Base-by-base conservation (phyloP, 1,140 invertebrate species). In the Zeugodacus cucurbitae region DNA sequence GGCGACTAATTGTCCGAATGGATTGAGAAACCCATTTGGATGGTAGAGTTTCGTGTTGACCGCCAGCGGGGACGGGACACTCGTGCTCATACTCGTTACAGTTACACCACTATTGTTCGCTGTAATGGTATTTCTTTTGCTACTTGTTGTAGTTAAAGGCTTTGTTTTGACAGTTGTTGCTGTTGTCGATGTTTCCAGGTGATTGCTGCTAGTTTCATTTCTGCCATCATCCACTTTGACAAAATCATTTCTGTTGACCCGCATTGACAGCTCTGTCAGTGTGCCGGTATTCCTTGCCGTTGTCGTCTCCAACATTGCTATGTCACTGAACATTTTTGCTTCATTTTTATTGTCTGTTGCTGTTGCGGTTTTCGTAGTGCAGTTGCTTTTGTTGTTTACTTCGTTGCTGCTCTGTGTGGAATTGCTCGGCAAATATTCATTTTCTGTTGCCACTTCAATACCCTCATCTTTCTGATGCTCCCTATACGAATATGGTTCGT, bases 1-100 rank as follows among this genome's bases (percentile, higher is more conserved):
- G 26, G 85, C 58, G 44, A 32, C 70, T 54, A 88, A 82, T 78
- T 74, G 87, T 57, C 67, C 87, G 70, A 88, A 88, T 34, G 87
- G 87, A 62, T 88, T 88, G 20, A 82, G 41, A 29, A 88, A 88
- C 11, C 37, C 54, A 59, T 57, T 86, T 11, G 78, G 5, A 7
- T 34, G 32, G 6, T 59, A 58, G 14, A 86, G 29, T 20, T 59
- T 86, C 6, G 48, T 86, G 22, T 29, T 86, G 41, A 10, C 54
- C 54, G 29, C 10, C 64, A 22, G 37, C 57, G 11, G 44, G 57
- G 34, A 48, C 57, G 44, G 14, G 11, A 26, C 29, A 41, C 17
- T 59, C 17, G 57, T 7, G 4, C 34, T 59, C 11, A 32, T 4
- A 32, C 20, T 59, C n/a, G n/a, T 58, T 86, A 26, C 54, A 34